Percentiles rank a stretch among this genome's conserved stretches.
phyloP scores from a whole-genome alignment of 2,113 vertebrate species.

The Onychostoma macrolepis region DNA sequence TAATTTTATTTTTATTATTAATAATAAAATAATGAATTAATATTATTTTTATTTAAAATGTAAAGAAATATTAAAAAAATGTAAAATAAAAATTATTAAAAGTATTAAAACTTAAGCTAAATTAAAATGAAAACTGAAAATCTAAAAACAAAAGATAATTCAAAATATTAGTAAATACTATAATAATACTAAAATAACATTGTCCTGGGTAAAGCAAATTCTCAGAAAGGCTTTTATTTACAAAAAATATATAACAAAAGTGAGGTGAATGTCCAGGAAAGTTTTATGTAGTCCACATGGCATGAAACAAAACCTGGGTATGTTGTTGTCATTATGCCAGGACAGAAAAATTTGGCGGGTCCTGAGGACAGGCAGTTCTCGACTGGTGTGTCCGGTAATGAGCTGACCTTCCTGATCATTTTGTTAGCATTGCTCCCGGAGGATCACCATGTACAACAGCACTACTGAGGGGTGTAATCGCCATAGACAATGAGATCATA shows the following conservation, averaged over 20 bases:
- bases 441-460: too few species aligned
- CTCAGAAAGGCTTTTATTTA: background rate
- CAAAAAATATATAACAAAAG: background rate
- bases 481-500: background rate
- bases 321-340: background rate
- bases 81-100: too few species aligned
- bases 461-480: background rate
- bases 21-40: too few species aligned
- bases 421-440: background rate
- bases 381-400: background rate
- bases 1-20: too few species aligned
- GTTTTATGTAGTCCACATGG: background rate
- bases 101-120: background rate
- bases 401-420: background rate
- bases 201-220: background rate
- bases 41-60: too few species aligned
- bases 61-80: too few species aligned
- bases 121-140: background rate
- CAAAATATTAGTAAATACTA: background rate
- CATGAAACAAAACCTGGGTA: background rate
- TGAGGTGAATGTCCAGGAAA: background rate
- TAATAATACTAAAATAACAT: background rate
- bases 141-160: background rate
- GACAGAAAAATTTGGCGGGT: background rate
- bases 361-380: background rate